Conservation (phyloP, 1,140 invertebrate genomes). For the Papilio machaon region DNA sequence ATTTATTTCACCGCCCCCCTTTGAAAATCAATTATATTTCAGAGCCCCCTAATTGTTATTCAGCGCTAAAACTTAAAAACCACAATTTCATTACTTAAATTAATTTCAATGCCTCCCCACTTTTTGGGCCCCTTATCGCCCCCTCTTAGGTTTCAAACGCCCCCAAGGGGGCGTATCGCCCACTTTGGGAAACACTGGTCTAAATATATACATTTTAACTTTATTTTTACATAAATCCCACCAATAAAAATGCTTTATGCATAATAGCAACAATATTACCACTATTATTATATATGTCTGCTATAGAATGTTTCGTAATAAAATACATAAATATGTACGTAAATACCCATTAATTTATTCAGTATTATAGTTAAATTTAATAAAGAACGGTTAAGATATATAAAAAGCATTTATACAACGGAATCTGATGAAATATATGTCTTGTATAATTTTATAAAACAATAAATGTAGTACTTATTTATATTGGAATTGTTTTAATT, state of each 20-base stretch:
- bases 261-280: not conserved
- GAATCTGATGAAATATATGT: not conserved
- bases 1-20: too few relatives aligned
- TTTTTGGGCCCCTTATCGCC: too few relatives aligned
- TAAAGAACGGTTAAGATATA: not conserved
- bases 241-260: too few relatives aligned
- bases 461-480: not conserved
- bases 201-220: not conserved
- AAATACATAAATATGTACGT: not conserved
- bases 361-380: not conserved
- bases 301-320: not conserved
- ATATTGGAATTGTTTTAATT: not conserved
- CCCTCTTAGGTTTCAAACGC: too few relatives aligned
- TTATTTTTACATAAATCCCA: too few relatives aligned
- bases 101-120: too few relatives aligned
- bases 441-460: not conserved
- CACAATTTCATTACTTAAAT: too few relatives aligned
- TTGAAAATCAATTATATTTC: too few relatives aligned
- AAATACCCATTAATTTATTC: not conserved
- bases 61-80: too few relatives aligned
- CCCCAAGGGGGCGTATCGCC: too few relatives aligned
- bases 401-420: not conserved
- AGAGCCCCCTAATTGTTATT: too few relatives aligned
- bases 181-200: not conserved
- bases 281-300: not conserved